A percentile compares a stretch with the other conserved stretches of the same genome.
Evolutionary conservation across 1,140 invertebrate species (phyloP).

Genomic region (Saccostrea echinata): DNA sequence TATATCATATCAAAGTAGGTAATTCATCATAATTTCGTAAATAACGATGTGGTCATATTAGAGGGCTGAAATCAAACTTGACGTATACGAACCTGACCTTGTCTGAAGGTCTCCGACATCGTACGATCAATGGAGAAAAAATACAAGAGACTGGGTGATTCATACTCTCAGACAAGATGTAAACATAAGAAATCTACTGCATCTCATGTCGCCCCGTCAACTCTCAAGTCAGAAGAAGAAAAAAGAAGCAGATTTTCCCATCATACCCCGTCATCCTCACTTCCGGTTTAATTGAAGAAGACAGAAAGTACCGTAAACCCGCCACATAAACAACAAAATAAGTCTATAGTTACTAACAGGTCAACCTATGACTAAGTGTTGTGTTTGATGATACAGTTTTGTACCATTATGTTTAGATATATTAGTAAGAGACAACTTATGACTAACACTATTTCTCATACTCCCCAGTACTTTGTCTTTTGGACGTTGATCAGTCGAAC

Average conservation of each 20-base stretch:
- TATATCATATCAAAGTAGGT: no score
- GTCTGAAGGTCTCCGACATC: constrained; percentile 8
- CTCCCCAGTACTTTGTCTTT: background rate
- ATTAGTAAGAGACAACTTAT: background rate
- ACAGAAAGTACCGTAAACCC: background rate
- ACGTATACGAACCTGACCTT: background rate
- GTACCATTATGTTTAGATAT: background rate
- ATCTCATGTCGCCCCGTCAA: constrained; percentile 26
- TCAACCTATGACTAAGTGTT: constrained; percentile 9
- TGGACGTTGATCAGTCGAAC: background rate
- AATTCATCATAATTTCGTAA: no score
- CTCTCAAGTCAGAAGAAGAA: background rate
- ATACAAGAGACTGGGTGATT: constrained; percentile 32
- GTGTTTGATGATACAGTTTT: background rate
- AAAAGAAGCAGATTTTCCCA: constrained; percentile 6
- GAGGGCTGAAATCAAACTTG: background rate
- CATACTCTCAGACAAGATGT: constrained; percentile 28
- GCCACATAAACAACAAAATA: background rate
- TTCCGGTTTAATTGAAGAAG: constrained; percentile 18
- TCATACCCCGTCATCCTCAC: background rate
- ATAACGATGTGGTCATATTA: background rate
- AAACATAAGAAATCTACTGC: background rate
- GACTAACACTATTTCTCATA: constrained; percentile 3
- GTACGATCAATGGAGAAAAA: constrained; percentile 23
- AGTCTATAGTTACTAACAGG: background rate